phyloP scores from a whole-genome alignment of 2,888 invertebrate species.

The Sphecodes monilicornis region DNA sequence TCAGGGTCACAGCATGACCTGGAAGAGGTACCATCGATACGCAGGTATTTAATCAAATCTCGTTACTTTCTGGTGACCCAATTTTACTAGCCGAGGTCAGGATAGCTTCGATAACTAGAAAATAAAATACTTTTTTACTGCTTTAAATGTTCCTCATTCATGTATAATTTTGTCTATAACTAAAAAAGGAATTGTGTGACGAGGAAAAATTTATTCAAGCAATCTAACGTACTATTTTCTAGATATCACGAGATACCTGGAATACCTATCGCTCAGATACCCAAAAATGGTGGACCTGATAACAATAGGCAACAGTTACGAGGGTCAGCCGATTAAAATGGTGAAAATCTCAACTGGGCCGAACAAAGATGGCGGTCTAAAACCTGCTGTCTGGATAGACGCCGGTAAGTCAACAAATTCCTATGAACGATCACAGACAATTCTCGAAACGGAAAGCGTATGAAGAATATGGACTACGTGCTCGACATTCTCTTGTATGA shows the following conservation, averaged over 20 bases:
- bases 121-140: too few species aligned
- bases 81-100: background rate
- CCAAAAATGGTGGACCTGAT: conserved; percentile 88
- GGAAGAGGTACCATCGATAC: conserved; percentile 90
- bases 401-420: conserved; percentile 86
- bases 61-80: background rate
- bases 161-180: too few species aligned
- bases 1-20: conserved; percentile 89
- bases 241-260: conserved; percentile 89
- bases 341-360: conserved; percentile 87
- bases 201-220: background rate
- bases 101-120: background rate
- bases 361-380: conserved; percentile 83
- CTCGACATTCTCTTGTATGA: conserved; percentile 8
- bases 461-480: conserved; percentile 8
- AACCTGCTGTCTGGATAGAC: conserved; percentile 93
- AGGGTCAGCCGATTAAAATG: conserved; percentile 89
- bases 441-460: background rate
- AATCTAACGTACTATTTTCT: conserved; percentile 70
- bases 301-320: conserved; percentile 90
- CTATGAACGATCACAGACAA: background rate
- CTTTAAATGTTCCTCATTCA: too few species aligned
- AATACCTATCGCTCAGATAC: conserved; percentile 88
- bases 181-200: background rate
- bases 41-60: conserved; percentile 79